Evolutionary conservation across 1,140 invertebrate species (phyloP).

Genomic region (Drosophila kohkoa): DNA sequence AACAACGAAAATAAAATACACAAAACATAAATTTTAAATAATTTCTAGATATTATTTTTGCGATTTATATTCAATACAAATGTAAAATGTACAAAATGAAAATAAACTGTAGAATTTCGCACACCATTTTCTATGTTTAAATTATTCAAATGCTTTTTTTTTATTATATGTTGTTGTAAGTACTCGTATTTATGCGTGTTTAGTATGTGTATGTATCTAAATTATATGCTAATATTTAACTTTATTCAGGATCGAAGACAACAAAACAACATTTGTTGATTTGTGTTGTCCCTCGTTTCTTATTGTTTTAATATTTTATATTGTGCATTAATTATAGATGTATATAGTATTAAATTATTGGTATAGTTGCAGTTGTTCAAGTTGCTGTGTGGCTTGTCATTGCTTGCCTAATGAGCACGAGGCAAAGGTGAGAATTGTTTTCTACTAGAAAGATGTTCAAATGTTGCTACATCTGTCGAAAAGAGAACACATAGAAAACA

Average conservation of each 20-base stretch:
- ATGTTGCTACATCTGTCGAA: conserved; percentile 79
- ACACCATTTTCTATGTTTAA: conserved; percentile 25
- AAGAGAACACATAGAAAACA: conserved; percentile 55
- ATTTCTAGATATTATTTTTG: conserved; percentile 32
- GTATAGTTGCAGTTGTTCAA: conserved; percentile 19
- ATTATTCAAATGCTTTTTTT: conserved; percentile 43
- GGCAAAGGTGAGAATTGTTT: conserved; percentile 64
- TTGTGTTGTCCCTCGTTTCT: conserved; percentile 7
- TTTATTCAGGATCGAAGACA: conserved; percentile 31
- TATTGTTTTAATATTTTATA: conserved; percentile 1
- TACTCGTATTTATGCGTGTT: conserved; percentile 17
- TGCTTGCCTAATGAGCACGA: conserved; percentile 71
- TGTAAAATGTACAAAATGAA: conserved; percentile 34
- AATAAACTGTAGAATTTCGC: conserved; percentile 36
- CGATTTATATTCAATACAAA: conserved; percentile 43
- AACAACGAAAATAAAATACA: conserved; percentile 50
- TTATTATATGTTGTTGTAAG: conserved; percentile 8
- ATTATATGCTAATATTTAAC: conserved; percentile 13
- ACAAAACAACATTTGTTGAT: conserved; percentile 31
- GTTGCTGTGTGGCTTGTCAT: conserved; percentile 67
- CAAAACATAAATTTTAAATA: conserved; percentile 29
- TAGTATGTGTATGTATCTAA: conserved; percentile 16
- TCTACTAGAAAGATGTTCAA: conserved; percentile 72
- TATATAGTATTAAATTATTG: conserved; percentile 12
- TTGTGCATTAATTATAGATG: conserved; percentile 1